phyloP scores from a whole-genome alignment of 2,113 vertebrate genomes.

The Rallus limicola region DNA sequence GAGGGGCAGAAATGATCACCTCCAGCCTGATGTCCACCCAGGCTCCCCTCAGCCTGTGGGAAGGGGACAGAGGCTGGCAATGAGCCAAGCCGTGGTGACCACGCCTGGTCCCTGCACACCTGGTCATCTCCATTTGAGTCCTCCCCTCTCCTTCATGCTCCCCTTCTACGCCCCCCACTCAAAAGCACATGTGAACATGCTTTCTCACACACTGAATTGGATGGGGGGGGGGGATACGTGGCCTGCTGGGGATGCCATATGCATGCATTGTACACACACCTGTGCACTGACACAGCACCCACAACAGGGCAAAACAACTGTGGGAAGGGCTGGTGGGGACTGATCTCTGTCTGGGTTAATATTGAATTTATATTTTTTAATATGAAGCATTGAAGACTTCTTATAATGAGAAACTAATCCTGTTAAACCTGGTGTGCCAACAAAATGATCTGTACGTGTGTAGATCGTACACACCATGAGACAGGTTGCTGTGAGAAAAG shows the following conservation, averaged over 20 bases:
- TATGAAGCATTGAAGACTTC: neutral
- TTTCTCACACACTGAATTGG: neutral
- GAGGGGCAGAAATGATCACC: neutral
- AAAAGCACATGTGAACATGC: rapidly evolving
- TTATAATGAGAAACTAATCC: neutral
- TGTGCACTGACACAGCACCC: neutral
- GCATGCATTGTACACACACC: rapidly evolving
- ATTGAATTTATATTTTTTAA: neutral
- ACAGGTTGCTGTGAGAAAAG: neutral
- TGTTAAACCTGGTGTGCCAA: neutral
- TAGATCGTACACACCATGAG: neutral
- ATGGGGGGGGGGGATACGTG: too few relatives aligned
- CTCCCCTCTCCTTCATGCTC: neutral
- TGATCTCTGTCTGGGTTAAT: neutral
- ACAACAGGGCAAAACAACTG: neutral
- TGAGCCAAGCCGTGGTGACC: neutral
- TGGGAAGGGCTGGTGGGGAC: neutral
- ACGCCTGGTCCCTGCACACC: neutral
- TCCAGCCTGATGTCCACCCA: neutral
- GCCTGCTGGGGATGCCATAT: neutral
- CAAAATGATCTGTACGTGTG: neutral
- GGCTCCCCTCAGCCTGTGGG: neutral
- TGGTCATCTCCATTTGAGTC: neutral
- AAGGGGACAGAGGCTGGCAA: neutral
- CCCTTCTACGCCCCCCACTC: rapidly evolving